Evolutionary conservation across 92 coral and sea anemone genomes (phyloP), one percentile per base, ranked within the genome.

Genomic region (Epizoanthus rinbou): DNA sequence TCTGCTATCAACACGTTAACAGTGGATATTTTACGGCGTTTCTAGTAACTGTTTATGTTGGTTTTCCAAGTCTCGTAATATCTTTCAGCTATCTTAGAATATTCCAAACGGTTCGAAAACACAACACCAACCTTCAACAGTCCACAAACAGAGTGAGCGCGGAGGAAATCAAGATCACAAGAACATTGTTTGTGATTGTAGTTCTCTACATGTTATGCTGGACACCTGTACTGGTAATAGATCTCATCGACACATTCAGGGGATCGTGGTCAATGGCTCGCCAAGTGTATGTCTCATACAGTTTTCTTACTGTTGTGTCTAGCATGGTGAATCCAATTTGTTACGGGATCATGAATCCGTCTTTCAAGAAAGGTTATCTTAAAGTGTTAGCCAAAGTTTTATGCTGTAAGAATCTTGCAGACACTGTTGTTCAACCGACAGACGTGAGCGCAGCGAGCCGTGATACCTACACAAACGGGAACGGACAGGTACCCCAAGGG

Each of bases 31-130:
- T 74, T 71, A 81, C 89, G 15, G 83, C 89, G 0, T 75, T 74
- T 33, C 16, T 86, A 56, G 79, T 74, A 3, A 66, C 83, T 6
- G 31, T 87, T 14, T 80, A 75, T 57, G 82, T 86, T 19, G 92
- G 83, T 0, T 65, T 89, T 66, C 95, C 95, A 2, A 21, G 75
- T 9, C 45, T 74, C 3, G 62, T 66, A 57, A 80, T 91, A 18
- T 24, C 79, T 23, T 73, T 39, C 63, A 89, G 95, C 57, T 91
- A 91, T 64, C 14, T 86, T 3, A 82, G 67, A 75, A 89, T 91
- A 11, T 91, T 80, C 79, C 63, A 85, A 64, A 84, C 89, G n/a
- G 89, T 87, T 21, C 86, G 83, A 43, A 50, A 65, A 31, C 94
- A 87, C 80, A 91, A 85, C 80, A 86, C 69, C n/a, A 78, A 76